These are phyloP conservation scores for Parasteatoda tepidariorum DNA, from an alignment of 1,140 invertebrate genomes.

Conservation along the genomic window DNA sequence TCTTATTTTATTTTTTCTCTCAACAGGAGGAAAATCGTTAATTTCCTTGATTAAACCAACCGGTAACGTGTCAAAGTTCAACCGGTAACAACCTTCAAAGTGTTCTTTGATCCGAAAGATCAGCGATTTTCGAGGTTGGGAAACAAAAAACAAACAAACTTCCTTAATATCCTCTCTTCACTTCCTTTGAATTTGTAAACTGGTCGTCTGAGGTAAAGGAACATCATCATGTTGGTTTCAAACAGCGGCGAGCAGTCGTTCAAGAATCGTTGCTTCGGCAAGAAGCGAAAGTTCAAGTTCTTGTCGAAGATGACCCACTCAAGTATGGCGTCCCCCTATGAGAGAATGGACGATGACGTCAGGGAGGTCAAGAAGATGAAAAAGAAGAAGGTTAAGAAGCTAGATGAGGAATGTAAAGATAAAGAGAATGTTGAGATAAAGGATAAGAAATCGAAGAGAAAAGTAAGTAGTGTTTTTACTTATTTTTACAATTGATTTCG, in stretches of 20 bases:
- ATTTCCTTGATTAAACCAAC: no score
- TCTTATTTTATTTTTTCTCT: no score
- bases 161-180: not conserved
- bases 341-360: constrained; percentile 32
- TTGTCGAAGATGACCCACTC: constrained; percentile 32
- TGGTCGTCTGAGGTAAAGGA: not conserved
- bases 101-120: constrained; percentile 23
- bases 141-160: not conserved
- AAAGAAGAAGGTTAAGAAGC: not conserved
- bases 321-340: not conserved
- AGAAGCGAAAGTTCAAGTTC: not conserved
- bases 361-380: not conserved
- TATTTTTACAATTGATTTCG: not conserved
- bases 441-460: constrained; percentile 37
- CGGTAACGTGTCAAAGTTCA: constrained; percentile 32
- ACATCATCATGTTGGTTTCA: constrained; percentile 12
- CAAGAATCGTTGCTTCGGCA: constrained; percentile 2
- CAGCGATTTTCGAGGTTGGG: not conserved
- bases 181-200: not conserved
- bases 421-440: not conserved
- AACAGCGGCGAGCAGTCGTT: not conserved
- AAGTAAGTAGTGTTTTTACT: constrained; percentile 2
- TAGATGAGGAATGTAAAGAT: not conserved
- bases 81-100: constrained; percentile 29
- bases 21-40: no score